phyloP scores from a whole-genome alignment of 2,888 invertebrate species.

The Brachypterus glaber region DNA sequence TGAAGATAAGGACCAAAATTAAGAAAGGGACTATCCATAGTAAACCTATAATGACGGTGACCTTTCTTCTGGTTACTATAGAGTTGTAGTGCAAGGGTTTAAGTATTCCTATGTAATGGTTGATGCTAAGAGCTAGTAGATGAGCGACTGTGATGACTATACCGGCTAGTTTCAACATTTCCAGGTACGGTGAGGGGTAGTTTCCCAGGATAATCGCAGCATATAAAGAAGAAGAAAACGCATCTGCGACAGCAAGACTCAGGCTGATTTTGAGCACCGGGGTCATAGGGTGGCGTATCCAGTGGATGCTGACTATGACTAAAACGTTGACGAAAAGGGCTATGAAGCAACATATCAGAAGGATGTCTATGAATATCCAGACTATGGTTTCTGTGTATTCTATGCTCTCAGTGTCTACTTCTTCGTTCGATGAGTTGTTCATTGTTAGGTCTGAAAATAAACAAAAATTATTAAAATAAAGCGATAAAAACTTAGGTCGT shows the following conservation, averaged over 20 bases:
- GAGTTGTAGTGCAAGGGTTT: slow-evolving; percentile 54
- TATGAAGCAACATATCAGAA: slow-evolving; percentile 44
- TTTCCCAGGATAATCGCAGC: slow-evolving; percentile 42
- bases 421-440: no score
- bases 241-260: slow-evolving; percentile 51
- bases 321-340: slow-evolving; percentile 47
- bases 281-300: slow-evolving; percentile 48
- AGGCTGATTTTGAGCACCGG: slow-evolving; percentile 51
- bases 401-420: no score
- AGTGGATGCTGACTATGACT: slow-evolving; percentile 45
- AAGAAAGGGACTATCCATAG: slow-evolving; percentile 50
- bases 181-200: slow-evolving; percentile 29
- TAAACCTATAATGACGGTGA: slow-evolving; percentile 41
- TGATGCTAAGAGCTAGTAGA: slow-evolving; percentile 52
- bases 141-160: slow-evolving; percentile 54
- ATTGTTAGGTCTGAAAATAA: no score
- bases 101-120: slow-evolving; percentile 56
- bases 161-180: slow-evolving; percentile 46
- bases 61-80: slow-evolving; percentile 46
- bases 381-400: no score
- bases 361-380: slow-evolving; percentile 28
- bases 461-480: no score
- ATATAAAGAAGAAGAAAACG: slow-evolving; percentile 45
- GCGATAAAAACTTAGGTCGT: no score
- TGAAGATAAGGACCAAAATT: slow-evolving; percentile 36